phyloP scores from a whole-genome alignment of 1,140 invertebrate genomes.

The Pseudachorutes palmiensis region DNA sequence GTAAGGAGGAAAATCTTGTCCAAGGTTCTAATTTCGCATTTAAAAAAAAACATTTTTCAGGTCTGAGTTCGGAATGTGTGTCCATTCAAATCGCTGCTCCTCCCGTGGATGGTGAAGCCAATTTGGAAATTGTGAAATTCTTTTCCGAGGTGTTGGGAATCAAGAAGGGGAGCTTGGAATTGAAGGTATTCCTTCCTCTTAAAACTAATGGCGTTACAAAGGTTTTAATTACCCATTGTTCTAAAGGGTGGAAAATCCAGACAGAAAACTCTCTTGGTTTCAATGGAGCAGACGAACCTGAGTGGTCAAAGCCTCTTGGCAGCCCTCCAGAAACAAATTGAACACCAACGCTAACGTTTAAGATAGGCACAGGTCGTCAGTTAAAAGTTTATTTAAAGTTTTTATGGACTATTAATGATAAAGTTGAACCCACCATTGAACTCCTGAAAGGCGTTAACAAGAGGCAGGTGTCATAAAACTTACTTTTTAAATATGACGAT shows the following conservation, averaged over 20 bases:
- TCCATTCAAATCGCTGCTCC: conserved; percentile 65
- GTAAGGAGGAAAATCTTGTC: conserved; percentile 43
- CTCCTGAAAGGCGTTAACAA: no score
- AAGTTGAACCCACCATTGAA: no score
- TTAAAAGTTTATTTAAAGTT: no score
- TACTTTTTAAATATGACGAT: neutral
- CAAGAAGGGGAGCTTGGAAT: conserved; percentile 58
- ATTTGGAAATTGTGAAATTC: conserved; percentile 63
- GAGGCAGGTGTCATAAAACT: neutral
- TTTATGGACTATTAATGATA: no score
- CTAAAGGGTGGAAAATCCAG: conserved; percentile 48
- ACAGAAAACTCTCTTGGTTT: conserved; percentile 44
- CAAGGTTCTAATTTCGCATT: conserved; percentile 1
- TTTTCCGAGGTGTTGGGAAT: conserved; percentile 57
- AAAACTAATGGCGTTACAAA: neutral
- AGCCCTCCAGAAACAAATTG: neutral
- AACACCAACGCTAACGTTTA: neutral
- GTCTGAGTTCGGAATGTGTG: conserved; percentile 45
- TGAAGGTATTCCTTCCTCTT: conserved; percentile 48
- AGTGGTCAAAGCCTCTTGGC: no score
- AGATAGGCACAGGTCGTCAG: no score
- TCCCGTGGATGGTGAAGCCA: conserved; percentile 69
- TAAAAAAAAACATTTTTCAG: conserved; percentile 33
- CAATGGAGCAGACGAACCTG: neutral
- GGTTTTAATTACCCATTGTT: conserved; percentile 11